Evolutionary conservation across 1,140 invertebrate species (phyloP).

Genomic region (Holcopasites calliopsidis): DNA sequence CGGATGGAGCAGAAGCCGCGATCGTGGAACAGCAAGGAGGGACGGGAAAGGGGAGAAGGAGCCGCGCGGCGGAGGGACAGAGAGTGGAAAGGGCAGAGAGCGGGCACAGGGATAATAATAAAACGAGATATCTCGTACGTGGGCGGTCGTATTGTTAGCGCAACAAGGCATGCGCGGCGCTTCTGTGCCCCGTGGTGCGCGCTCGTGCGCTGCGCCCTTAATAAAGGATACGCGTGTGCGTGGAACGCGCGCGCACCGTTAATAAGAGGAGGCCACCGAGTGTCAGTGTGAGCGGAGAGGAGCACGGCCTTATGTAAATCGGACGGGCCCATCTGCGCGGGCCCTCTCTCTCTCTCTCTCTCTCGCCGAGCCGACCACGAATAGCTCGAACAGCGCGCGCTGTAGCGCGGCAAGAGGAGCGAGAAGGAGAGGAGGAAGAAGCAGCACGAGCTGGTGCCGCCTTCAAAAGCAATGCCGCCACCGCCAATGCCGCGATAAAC

Average conservation of each 20-base stretch:
- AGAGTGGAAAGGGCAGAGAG: constrained; percentile 44
- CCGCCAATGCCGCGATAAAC: constrained; percentile 72
- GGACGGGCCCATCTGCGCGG: constrained; percentile 61
- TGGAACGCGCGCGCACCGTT: constrained; percentile 48
- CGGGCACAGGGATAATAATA: constrained; percentile 68
- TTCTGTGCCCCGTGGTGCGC: constrained; percentile 68
- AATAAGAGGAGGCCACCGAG: constrained; percentile 60
- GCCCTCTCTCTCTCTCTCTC: constrained; percentile 9
- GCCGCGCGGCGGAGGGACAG: not conserved
- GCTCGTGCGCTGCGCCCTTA: constrained; percentile 65
- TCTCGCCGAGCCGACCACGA: not conserved
- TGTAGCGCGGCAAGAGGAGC: not conserved
- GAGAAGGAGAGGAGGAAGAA: constrained; percentile 5
- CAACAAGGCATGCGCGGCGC: constrained; percentile 74
- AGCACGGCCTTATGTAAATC: constrained; percentile 67
- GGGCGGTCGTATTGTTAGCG: constrained; percentile 76
- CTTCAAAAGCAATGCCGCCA: constrained; percentile 73
- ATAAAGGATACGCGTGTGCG: constrained; percentile 62
- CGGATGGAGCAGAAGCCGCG: not conserved
- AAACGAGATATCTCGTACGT: constrained; percentile 75
- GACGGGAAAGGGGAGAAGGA: not conserved
- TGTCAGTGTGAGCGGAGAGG: constrained; percentile 42
- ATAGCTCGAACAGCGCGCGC: not conserved
- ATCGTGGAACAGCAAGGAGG: constrained; percentile 1
- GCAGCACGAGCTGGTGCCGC: constrained; percentile 59